These are phyloP conservation scores for Tenrec ecaudatus DNA, from an alignment of 2,113 vertebrate species.

Conservation along the genomic window DNA sequence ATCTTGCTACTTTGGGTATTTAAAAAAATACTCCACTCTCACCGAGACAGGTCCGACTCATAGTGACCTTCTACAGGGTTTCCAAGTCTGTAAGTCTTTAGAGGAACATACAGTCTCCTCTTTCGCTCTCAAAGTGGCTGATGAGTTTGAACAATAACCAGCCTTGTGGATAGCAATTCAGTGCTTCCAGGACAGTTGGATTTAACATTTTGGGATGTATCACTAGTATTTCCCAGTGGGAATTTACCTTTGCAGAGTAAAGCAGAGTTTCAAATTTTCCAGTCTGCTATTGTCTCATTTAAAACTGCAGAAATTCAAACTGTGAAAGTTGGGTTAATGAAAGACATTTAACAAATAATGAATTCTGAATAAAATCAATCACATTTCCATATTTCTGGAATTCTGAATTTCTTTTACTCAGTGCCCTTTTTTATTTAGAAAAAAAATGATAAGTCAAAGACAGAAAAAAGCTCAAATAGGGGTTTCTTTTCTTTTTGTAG, in stretches of 20 bases:
- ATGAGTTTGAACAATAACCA: no score
- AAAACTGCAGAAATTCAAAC: background rate
- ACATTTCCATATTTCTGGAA: background rate
- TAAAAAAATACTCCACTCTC: no score
- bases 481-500: background rate
- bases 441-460: conserved; percentile 5
- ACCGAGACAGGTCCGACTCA: no score
- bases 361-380: background rate
- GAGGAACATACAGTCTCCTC: no score
- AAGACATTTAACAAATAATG: background rate
- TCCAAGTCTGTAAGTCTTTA: no score
- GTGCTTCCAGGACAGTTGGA: no score
- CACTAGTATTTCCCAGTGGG: background rate
- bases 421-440: background rate
- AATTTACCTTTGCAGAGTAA: background rate
- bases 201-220: conserved; percentile 10
- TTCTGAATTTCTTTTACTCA: background rate
- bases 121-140: no score
- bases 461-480: background rate
- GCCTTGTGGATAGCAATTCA: no score
- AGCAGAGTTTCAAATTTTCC: background rate
- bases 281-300: background rate
- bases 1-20: background rate
- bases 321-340: background rate
- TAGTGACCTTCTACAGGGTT: no score